Evolutionary conservation across 1,140 invertebrate species (phyloP).

Genomic region (Bombus fervidus): DNA sequence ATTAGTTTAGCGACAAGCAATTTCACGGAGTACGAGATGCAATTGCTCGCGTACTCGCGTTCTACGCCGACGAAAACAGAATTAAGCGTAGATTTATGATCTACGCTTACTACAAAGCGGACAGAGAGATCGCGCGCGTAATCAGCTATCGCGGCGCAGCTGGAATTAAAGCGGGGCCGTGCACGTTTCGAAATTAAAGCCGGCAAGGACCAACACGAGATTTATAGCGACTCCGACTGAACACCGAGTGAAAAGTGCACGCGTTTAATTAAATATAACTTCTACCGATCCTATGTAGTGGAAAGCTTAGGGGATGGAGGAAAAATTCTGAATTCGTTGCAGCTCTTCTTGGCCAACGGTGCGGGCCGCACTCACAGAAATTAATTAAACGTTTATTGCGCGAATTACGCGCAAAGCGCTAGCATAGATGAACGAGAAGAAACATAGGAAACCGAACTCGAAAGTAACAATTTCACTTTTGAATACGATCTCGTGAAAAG

Average conservation of each 20-base stretch:
- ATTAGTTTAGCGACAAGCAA: conserved; percentile 26
- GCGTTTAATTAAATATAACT: conserved; percentile 38
- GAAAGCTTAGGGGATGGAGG: not conserved
- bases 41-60: not conserved
- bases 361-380: not conserved
- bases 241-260: not conserved
- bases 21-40: not conserved
- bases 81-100: conserved; percentile 37
- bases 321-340: conserved; percentile 8
- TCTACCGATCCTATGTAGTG: not conserved
- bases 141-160: conserved; percentile 24
- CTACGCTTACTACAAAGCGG: conserved; percentile 11
- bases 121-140: conserved; percentile 7
- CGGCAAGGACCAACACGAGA: not conserved
- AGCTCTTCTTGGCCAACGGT: too few species aligned
- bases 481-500: not conserved
- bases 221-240: not conserved
- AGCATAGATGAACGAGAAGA: not conserved
- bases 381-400: conserved; percentile 43
- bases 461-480: not conserved
- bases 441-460: not conserved
- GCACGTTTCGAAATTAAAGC: conserved; percentile 21
- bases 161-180: conserved; percentile 14
- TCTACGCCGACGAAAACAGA: conserved; percentile 30
- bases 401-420: not conserved